These are phyloP conservation scores for Melanotaenia pygmaea DNA, from an alignment of 2,797 vertebrate species.

Conservation along the genomic window DNA sequence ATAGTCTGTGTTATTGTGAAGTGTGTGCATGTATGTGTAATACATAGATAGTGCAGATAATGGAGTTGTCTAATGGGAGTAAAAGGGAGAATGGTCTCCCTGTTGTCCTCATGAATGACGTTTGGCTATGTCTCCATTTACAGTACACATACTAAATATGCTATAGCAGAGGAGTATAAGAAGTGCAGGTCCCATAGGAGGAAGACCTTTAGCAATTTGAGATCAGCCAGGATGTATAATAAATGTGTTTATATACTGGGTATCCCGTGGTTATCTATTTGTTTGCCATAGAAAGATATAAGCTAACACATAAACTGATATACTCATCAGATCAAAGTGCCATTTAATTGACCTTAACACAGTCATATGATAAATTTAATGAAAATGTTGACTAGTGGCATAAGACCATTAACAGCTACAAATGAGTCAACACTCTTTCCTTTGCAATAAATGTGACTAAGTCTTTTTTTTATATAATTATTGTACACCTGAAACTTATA, in stretches of 20 bases:
- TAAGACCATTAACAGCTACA: constrained; percentile 11
- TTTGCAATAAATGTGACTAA: constrained; percentile 5
- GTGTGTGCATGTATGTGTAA: constrained; percentile 35
- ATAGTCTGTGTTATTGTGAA: constrained; percentile 41
- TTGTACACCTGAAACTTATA: constrained; percentile 26
- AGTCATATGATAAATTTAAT: constrained; percentile 10
- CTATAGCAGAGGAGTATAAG: constrained; percentile 25
- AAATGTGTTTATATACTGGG: constrained; percentile 29
- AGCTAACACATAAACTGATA: constrained; percentile 18
- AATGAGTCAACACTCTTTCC: constrained; percentile 18
- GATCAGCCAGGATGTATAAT: constrained; percentile 60
- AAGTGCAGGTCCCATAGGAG: constrained; percentile 44
- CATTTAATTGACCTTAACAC: constrained; percentile 19
- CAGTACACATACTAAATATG: constrained; percentile 32
- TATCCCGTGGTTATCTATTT: constrained; percentile 41
- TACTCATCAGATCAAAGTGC: constrained; percentile 12
- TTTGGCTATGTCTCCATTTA: constrained; percentile 49
- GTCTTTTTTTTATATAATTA: constrained; percentile 16
- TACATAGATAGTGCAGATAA: constrained; percentile 65
- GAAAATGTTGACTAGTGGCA: constrained; percentile 13
- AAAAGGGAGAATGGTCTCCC: constrained; percentile 39
- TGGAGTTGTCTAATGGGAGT: constrained; percentile 62
- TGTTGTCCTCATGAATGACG: constrained; percentile 46
- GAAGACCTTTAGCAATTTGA: constrained; percentile 47
- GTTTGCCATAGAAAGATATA: constrained; percentile 30